These are phyloP conservation scores for Palaemon carinicauda DNA, from an alignment of 1,140 invertebrate genomes.

Conservation along the genomic window DNA sequence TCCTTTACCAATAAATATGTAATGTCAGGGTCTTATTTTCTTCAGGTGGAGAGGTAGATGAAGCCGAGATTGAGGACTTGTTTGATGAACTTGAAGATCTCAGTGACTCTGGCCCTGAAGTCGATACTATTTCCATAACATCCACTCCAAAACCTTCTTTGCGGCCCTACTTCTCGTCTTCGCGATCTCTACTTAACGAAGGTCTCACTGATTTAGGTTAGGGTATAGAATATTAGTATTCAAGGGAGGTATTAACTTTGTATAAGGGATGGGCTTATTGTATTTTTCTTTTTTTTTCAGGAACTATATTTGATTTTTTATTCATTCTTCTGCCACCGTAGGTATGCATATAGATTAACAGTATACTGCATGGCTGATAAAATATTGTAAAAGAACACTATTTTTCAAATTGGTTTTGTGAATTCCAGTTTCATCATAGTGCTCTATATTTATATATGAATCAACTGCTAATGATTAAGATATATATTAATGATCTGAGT, in stretches of 20 bases:
- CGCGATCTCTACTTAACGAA: constrained; percentile 75
- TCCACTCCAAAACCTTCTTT: constrained; percentile 96
- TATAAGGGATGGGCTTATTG: too few relatives aligned
- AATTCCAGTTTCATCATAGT: too few relatives aligned
- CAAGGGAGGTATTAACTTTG: neutral
- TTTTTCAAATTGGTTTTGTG: too few relatives aligned
- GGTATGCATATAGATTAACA: neutral
- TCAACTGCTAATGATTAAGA: too few relatives aligned
- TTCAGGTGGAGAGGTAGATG: constrained; percentile 69
- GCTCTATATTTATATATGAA: too few relatives aligned
- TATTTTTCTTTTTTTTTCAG: too few relatives aligned
- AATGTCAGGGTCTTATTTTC: neutral
- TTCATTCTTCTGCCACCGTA: neutral
- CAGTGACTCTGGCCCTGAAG: constrained; percentile 92
- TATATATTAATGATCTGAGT: too few relatives aligned
- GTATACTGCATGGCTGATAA: too few relatives aligned
- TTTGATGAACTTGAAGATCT: constrained; percentile 85
- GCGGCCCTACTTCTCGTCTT: constrained; percentile 92
- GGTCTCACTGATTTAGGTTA: constrained; percentile 60
- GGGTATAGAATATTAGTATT: neutral
- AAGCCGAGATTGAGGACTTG: constrained; percentile 75
- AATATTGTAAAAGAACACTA: too few relatives aligned
- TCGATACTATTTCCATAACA: constrained; percentile 94
- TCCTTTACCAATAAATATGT: too few relatives aligned
- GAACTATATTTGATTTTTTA: too few relatives aligned